Conservation (phyloP, 2,797 vertebrate genomes). For the Sebastes minor region DNA sequence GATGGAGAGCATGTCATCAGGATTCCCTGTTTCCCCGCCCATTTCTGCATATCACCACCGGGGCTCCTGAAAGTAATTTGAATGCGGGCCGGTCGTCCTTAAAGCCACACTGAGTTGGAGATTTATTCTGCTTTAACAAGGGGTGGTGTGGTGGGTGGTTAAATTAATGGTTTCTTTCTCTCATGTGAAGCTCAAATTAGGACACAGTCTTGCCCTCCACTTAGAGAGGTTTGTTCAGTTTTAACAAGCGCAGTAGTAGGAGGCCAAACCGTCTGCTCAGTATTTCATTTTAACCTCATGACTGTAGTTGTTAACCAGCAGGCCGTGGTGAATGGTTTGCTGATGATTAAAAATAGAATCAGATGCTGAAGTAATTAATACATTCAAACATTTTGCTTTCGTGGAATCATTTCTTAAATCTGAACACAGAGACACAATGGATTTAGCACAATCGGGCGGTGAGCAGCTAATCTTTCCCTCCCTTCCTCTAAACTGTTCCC, state of each 20-base stretch:
- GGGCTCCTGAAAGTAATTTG: background rate
- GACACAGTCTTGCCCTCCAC: slow-evolving; percentile 1
- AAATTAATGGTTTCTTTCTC: slow-evolving; percentile 22
- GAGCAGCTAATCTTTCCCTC: background rate
- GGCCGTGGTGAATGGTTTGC: background rate
- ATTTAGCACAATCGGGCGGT: background rate
- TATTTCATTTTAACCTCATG: background rate
- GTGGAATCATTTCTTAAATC: background rate
- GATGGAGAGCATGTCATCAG: background rate
- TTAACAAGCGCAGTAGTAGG: slow-evolving; percentile 12
- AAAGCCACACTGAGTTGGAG: background rate
- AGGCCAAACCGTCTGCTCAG: background rate
- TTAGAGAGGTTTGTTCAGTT: background rate
- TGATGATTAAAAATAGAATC: background rate
- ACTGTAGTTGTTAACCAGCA: background rate
- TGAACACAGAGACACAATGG: background rate
- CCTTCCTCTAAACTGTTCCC: background rate
- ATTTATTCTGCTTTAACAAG: slow-evolving; percentile 39
- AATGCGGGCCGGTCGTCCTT: background rate
- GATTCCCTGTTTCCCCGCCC: background rate
- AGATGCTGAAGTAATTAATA: background rate
- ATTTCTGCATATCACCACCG: background rate
- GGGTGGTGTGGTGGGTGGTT: background rate
- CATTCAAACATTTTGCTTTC: background rate
- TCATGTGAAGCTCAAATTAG: slow-evolving; percentile 24